phyloP scores from a whole-genome alignment of 2,888 invertebrate genomes.

The Spatulosminthurus flaviceps region DNA sequence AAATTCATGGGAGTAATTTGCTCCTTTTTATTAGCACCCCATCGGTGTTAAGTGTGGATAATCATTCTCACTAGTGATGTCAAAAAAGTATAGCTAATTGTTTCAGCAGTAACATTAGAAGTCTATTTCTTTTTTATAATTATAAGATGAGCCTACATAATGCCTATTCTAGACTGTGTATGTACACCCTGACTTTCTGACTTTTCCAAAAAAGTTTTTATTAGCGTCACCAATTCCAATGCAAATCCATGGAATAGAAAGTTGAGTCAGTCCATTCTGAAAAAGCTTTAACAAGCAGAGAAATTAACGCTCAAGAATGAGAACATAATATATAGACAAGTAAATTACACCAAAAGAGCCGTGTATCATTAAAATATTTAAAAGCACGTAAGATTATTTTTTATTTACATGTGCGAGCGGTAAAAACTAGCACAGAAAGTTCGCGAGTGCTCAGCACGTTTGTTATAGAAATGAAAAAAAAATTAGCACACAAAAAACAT shows the following conservation, averaged over 20 bases:
- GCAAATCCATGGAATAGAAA: slow-evolving; percentile 6
- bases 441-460: too few species aligned
- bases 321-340: background rate
- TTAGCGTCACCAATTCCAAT: background rate
- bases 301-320: slow-evolving; percentile 8
- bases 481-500: too few species aligned
- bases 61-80: background rate
- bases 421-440: too few species aligned
- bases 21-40: slow-evolving; percentile 11
- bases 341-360: too few species aligned
- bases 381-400: too few species aligned
- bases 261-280: background rate
- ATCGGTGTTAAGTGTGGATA: slow-evolving; percentile 4
- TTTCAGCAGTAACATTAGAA: background rate
- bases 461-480: too few species aligned
- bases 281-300: slow-evolving; percentile 8
- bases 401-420: too few species aligned
- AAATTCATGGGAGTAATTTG: slow-evolving; percentile 10
- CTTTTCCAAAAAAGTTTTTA: background rate
- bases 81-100: background rate
- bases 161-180: too few species aligned
- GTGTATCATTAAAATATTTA: too few species aligned
- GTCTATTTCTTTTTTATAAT: background rate
- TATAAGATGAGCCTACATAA: background rate
- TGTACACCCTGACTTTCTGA: too few species aligned